These are phyloP conservation scores for Linyphia triangularis DNA, from an alignment of 2,888 invertebrate species.

Conservation along the genomic window DNA sequence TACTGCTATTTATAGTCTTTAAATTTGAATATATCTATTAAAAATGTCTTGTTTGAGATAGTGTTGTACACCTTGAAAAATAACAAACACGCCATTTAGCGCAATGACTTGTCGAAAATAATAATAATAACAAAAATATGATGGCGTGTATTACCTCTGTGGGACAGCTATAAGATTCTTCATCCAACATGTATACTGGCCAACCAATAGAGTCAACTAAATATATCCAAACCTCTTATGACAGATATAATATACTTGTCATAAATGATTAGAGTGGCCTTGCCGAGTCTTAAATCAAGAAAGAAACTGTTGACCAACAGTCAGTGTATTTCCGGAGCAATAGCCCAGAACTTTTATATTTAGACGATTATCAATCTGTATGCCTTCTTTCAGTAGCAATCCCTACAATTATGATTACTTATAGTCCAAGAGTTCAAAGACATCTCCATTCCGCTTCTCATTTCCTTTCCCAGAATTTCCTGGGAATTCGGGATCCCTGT, in stretches of 20 bases:
- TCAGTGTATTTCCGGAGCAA: constrained; percentile 23
- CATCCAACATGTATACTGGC: too few relatives aligned
- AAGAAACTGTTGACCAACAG: background rate
- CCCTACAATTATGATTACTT: background rate
- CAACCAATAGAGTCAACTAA: too few relatives aligned
- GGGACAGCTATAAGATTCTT: too few relatives aligned
- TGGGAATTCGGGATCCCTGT: background rate
- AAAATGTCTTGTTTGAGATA: too few relatives aligned
- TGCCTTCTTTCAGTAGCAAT: background rate
- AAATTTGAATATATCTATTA: too few relatives aligned
- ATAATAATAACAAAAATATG: background rate
- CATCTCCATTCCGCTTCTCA: background rate
- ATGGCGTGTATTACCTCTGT: too few relatives aligned
- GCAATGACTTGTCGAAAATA: background rate
- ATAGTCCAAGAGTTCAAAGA: constrained; percentile 13
- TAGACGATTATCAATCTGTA: constrained; percentile 5
- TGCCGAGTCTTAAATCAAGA: too few relatives aligned
- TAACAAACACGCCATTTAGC: too few relatives aligned
- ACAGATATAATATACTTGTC: too few relatives aligned
- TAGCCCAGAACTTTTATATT: constrained; percentile 5
- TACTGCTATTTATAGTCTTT: too few relatives aligned
- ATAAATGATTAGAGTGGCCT: background rate
- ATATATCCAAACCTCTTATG: too few relatives aligned
- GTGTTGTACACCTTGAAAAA: too few relatives aligned
- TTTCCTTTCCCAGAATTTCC: background rate